Base-by-base conservation (phyloP, 2,888 invertebrate species). In the Eupithecia tripunctaria region DNA sequence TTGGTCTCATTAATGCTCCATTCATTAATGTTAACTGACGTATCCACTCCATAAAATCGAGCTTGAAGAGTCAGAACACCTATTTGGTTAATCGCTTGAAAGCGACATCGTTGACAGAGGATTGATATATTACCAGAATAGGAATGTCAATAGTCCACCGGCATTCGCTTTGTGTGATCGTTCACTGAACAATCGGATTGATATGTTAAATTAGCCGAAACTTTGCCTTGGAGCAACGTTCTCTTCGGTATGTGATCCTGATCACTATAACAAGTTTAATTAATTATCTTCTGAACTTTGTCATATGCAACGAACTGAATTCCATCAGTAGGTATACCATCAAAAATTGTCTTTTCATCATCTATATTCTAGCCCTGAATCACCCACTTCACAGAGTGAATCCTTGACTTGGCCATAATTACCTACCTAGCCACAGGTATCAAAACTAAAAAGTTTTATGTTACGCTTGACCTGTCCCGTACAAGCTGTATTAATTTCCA, bases 171-270 rank as follows among this genome's bases (percentile, higher is more conserved):
- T 78, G 76, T 78, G 77, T 68, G 76, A 76, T 76, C 75, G 74
- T 75, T 76, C 79, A 77, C 56, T 73, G 73, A 73, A 79, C 81
- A 73, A 67, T 74, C 63, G 72, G 70, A 79, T 78, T 80, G 80
- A 81, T 75, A 74, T 80, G 81, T 78, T 80, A 73, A 80, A 81
- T 79, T 80, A 78, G 77, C 73, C 76, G 78, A 80, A 78, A 79
- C 74, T 68, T 64, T 76, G 73, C 70, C 63, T 68, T 66, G 67
- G 70, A 64, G 71, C 76, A 73, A 71, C 69, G 72, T 60, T 73
- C 72, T 72, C 70, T n/a, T 43, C 70, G 64, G 74, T 67, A 76
- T 72, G 69, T 66, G 65, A 62, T 27, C 43, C 47, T 36, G 72
- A 68, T 59, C 32, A 32, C 32, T 6, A 32, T 59, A 64, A 66